Base-by-base conservation (phyloP, 2,888 invertebrate genomes). In the Abrostola triplasia region DNA sequence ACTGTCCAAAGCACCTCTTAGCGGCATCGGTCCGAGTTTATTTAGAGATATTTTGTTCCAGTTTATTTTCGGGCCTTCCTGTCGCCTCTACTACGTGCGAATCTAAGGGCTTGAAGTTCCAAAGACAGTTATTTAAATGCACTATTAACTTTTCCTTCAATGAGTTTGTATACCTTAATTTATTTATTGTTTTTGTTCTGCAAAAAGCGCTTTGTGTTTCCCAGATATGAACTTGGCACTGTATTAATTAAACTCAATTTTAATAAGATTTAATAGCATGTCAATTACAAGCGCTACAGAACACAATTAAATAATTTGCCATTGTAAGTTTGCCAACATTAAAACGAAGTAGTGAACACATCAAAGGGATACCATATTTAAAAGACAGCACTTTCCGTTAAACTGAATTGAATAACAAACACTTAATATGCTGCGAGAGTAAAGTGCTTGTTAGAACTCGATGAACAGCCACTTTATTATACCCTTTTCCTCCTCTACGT, bases 1-100 rank as follows among this genome's bases (percentile, higher is more conserved):
- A 68, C 72, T 62, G 65, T 69, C 64, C 69, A 70, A 81, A 83
- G 80, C 82, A 86, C 83, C 82, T 81, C 80, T 78, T 67, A 76
- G 77, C 83, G 83, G 84, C 84, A 82, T 86, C 85, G 84, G 83
- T 85, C 76, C 79, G 82, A 81, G 90, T 89, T 91, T 93, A 93
- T 94, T 93, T 92, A 83, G 83, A 91, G 91, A 90, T 89, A 91
- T 90, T 92, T 92, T 90, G 92, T 92, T 89, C 88, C 90, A 88
- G 88, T 92, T 90, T 93, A 93, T 93, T 93, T 90, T 89, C 74
- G 90, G 90, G 89, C 89, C 87, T 92, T 93, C 92, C 92, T 91
- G 92, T 91, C 90, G 85, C 88, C 85, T 74, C 86, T 83, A 85
- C 88, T 89, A 88, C 90, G 90, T 93, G 93, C 93, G 88, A 94